Evolutionary conservation across 2,888 invertebrate genomes (phyloP).

Genomic region (Onthophagus sagittarius): DNA sequence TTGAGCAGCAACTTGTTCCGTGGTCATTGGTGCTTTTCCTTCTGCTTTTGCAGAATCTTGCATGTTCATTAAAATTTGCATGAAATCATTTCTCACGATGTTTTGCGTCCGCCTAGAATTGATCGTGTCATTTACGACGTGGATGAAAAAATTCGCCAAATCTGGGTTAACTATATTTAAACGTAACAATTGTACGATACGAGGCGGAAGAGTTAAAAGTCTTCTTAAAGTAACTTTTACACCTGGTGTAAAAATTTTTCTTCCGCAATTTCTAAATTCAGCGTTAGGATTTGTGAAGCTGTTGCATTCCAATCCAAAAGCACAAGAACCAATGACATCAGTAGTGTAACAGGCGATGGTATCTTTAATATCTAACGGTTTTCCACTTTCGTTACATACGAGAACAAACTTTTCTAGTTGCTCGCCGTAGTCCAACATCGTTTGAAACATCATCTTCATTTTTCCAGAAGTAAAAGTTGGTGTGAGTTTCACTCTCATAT

Average conservation of each 20-base stretch:
- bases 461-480: constrained; percentile 23
- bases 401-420: constrained; percentile 7
- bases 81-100: constrained; percentile 10
- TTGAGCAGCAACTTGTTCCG: constrained; percentile 18
- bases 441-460: constrained; percentile 31
- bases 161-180: constrained; percentile 25
- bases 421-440: constrained; percentile 16
- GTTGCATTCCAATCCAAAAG: constrained; percentile 58
- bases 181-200: constrained; percentile 21
- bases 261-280: constrained; percentile 40
- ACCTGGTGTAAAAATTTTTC: constrained; percentile 19
- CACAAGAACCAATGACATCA: constrained; percentile 58
- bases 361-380: constrained; percentile 43
- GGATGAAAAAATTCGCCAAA: constrained; percentile 32
- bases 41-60: neutral
- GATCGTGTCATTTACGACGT: constrained; percentile 31
- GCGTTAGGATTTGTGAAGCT: constrained; percentile 53
- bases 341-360: constrained; percentile 55
- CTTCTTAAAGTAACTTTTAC: neutral
- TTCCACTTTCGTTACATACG: neutral
- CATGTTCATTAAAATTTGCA: constrained; percentile 1
- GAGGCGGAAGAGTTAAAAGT: constrained; percentile 38
- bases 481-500: constrained; percentile 25
- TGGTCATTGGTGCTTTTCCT: neutral
- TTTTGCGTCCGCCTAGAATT: constrained; percentile 29